Evolutionary conservation across 2,797 vertebrate genomes (phyloP).

Genomic region (Pangasius larnaudii): DNA sequence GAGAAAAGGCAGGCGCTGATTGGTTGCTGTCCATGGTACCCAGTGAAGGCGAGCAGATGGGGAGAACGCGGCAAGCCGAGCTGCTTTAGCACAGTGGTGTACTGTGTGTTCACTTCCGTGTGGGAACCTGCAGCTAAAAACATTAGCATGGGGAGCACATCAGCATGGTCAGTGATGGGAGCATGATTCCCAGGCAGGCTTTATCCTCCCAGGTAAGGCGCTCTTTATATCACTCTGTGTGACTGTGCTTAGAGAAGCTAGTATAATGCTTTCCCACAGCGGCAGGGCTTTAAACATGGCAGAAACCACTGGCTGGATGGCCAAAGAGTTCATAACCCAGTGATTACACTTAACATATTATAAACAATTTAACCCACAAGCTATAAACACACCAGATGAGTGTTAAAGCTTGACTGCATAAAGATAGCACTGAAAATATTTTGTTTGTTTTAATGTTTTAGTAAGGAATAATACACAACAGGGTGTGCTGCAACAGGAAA

Average conservation of each 20-base stretch:
- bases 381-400: neutral
- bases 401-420: neutral
- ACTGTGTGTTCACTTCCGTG: constrained; percentile 28
- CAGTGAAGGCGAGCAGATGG: constrained; percentile 23
- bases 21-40: constrained; percentile 56
- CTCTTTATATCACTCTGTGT: neutral
- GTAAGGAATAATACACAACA: neutral
- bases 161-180: constrained; percentile 32
- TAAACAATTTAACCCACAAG: neutral
- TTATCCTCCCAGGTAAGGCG: constrained; percentile 55
- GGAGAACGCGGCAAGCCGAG: constrained; percentile 42
- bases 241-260: neutral
- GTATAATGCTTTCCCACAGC: neutral
- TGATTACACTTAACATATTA: neutral
- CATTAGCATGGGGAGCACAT: constrained; percentile 21
- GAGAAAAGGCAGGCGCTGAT: constrained; percentile 10
- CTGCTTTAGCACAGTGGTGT: neutral
- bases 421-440: neutral
- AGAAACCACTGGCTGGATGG: neutral
- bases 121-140: constrained; percentile 3
- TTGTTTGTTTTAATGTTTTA: neutral
- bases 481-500: neutral
- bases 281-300: neutral
- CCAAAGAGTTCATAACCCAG: neutral
- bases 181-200: constrained; percentile 53